A percentile compares a stretch with the other conserved stretches of the same genome.
phyloP scores from a whole-genome alignment of 37 sponge, comb jelly and placozoan genomes.

The Cliona cf. orientalis region DNA sequence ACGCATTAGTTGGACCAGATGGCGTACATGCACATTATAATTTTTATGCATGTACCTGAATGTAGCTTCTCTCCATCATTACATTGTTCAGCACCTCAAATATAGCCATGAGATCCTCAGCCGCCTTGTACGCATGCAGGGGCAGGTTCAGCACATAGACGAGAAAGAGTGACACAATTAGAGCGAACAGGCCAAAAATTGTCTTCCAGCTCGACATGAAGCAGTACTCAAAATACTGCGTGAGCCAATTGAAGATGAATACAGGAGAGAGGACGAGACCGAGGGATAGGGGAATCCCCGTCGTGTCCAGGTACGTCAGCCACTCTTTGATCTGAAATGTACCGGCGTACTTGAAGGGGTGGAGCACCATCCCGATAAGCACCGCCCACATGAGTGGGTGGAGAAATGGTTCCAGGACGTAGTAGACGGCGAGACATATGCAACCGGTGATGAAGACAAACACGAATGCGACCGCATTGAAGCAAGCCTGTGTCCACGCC shows the following conservation, averaged over 20 bases:
- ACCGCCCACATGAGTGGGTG: constrained; percentile 97
- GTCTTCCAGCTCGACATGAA: not conserved
- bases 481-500: constrained; percentile 63
- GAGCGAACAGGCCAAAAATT: not conserved
- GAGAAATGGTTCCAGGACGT: constrained; percentile 85
- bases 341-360: constrained; percentile 85
- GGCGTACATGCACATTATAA: not conserved
- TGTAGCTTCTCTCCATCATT: not conserved
- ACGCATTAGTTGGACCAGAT: no score
- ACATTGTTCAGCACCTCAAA: not conserved
- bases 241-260: constrained; percentile 44
- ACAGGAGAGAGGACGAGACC: constrained; percentile 66
- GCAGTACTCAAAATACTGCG: not conserved
- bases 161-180: not conserved
- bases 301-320: constrained; percentile 21
- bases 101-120: not conserved
- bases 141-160: constrained; percentile 16
- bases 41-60: no score
- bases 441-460: constrained; percentile 56
- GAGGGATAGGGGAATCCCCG: constrained; percentile 38
- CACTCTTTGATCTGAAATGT: constrained; percentile 55
- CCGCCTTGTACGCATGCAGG: constrained; percentile 1
- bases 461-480: constrained; percentile 56
- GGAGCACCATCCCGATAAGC: constrained; percentile 80
- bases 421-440: constrained; percentile 68